Evolutionary conservation across 2,888 invertebrate genomes (phyloP), one percentile per base, ranked within the genome.

Genomic region (Chorisops tibialis): DNA sequence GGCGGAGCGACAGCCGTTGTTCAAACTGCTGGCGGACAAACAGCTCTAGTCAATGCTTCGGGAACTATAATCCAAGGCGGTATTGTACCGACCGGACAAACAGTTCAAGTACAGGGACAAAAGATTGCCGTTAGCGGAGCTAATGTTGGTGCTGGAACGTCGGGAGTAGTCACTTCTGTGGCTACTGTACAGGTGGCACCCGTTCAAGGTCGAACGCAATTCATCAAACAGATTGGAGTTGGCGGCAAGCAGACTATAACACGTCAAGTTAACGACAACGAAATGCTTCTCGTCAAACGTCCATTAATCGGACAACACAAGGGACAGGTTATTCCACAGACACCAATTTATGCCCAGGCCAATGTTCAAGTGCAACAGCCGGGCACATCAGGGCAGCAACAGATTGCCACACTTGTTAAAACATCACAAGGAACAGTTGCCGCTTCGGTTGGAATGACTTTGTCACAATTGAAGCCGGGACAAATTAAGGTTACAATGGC

Each of bases 321-420:
- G 63, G 75, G 77, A 0, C 79, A 80, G 48, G 78, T 80, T 22
- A 77, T 79, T 64, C 78, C 80, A 0, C 79, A 80, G 11, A 79
- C 80, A 1, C 85, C 85, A 70, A 78, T 86, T 6, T 81, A 85
- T 47, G 81, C 87, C 0, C 85, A 85, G 52, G 80, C 79, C 48
- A 81, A 79, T 21, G 69, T 82, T 4, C 82, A 78, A 63, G 59
- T 74, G 24, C 74, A 74, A 49, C 73, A 73, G 59, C 66, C 70
- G 16, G 72, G 70, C 38, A 68, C 70, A 16, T 70, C 70, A 6
- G 70, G 72, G 2, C 73, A 75, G 16, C 73, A 75, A 49, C 77
- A 77, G 65, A 77, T 77, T 18, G 74, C 76, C 2, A 72, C 75
- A 0, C 64, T 79, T 4, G 76, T 79, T 0, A 78, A 79, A 62